These are phyloP conservation scores for Thalassarche chlororhynchos DNA, from an alignment of 2,113 vertebrate species.

Conservation along the genomic window DNA sequence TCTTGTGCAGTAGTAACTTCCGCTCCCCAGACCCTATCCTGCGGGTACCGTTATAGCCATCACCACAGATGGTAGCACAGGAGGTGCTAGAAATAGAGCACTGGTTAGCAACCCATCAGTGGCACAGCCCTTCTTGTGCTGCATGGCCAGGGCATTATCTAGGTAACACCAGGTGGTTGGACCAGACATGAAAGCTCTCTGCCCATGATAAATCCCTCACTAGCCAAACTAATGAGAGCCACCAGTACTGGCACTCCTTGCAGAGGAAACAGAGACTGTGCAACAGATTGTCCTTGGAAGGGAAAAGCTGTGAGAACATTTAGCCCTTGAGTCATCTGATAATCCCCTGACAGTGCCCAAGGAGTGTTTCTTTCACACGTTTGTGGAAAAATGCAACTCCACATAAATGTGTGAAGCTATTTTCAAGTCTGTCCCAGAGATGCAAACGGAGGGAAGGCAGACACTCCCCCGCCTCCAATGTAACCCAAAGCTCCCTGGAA, in stretches of 20 bases:
- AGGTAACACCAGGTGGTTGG: neutral
- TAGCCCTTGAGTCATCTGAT: conserved; percentile 43
- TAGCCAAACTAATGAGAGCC: neutral
- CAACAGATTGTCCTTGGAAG: conserved; percentile 35
- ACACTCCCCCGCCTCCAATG: neutral
- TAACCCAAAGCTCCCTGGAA: neutral
- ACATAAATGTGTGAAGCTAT: conserved; percentile 16
- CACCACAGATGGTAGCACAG: conserved; percentile 19
- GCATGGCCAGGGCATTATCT: neutral
- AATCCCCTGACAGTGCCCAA: neutral
- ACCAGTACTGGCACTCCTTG: neutral
- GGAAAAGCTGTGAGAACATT: conserved; percentile 27
- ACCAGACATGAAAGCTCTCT: neutral
- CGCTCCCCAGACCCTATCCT: neutral
- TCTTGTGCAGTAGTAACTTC: neutral
- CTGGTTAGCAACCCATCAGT: neutral
- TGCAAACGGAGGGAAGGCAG: neutral
- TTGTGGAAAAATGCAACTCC: conserved; percentile 7
- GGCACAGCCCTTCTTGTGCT: neutral
- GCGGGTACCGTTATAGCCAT: neutral
- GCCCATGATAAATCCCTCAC: neutral
- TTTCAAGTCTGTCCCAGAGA: neutral
- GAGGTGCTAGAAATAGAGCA: neutral
- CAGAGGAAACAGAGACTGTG: neutral
- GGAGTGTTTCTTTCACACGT: neutral